Percentiles rank a stretch among this genome's conserved stretches.
Evolutionary conservation across 2,888 invertebrate genomes (phyloP).

Genomic region (Mechanitis mazaeus): DNA sequence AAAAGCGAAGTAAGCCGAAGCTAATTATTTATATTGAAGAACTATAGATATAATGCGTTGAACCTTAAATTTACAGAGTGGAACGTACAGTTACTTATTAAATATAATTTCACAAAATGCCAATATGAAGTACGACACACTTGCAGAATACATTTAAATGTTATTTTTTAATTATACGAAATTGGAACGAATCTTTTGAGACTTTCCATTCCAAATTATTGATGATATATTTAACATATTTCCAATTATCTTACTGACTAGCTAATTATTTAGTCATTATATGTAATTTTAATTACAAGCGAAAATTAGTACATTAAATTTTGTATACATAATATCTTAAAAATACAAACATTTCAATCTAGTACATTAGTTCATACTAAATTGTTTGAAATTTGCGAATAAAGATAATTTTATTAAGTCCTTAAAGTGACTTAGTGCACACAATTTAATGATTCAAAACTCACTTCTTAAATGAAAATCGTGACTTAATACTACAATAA

Average conservation of each 20-base stretch:
- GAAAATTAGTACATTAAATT: constrained; percentile 7
- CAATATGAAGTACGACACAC: constrained; percentile 67
- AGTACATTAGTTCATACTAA: no score
- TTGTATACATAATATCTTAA: constrained; percentile 1
- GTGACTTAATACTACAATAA: constrained; percentile 20
- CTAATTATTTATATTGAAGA: no score
- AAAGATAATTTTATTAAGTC: background rate
- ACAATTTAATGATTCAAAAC: constrained; percentile 19
- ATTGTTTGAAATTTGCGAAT: background rate
- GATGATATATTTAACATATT: constrained; percentile 25
- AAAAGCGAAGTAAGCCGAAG: no score
- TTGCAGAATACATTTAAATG: constrained; percentile 40
- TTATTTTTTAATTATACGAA: constrained; percentile 6
- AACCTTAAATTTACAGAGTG: constrained; percentile 46
- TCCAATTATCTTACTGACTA: constrained; percentile 63
- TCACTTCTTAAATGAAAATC: constrained; percentile 20
- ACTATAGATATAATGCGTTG: constrained; percentile 35
- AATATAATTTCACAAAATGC: constrained; percentile 54
- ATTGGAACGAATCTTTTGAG: background rate
- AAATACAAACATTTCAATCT: background rate
- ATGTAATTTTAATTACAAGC: constrained; percentile 24
- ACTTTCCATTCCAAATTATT: background rate
- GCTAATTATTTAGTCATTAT: constrained; percentile 24
- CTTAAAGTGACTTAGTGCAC: constrained; percentile 24
- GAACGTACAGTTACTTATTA: constrained; percentile 47